Conservation (phyloP, 2,888 invertebrate species). For the Melangyna quadrimaculata region DNA sequence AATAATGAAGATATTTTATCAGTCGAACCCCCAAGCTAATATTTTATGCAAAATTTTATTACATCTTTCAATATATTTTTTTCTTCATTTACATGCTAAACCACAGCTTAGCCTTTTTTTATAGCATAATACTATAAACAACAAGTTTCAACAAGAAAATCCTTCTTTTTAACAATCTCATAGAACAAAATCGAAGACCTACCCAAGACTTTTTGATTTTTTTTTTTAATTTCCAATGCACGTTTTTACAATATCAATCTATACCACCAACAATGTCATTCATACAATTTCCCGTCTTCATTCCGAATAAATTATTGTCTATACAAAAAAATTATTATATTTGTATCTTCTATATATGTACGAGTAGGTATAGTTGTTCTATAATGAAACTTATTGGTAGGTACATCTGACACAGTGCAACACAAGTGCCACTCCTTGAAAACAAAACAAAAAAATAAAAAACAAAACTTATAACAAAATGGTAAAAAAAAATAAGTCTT, state of each 20-base stretch:
- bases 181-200: neutral
- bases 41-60: constrained; percentile 23
- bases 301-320: constrained; percentile 23
- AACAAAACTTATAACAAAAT: constrained; percentile 7
- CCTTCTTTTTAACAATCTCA: constrained; percentile 2
- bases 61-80: neutral
- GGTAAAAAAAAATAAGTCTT: constrained; percentile 30
- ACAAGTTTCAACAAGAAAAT: constrained; percentile 40
- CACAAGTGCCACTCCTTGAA: constrained; percentile 53
- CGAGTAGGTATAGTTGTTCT: neutral
- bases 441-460: neutral
- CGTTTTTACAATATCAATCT: constrained; percentile 51
- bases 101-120: constrained; percentile 2
- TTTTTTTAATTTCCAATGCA: constrained; percentile 43
- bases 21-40: constrained; percentile 9
- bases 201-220: constrained; percentile 28
- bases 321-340: neutral
- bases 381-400: neutral
- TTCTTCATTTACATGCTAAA: neutral
- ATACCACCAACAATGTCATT: constrained; percentile 20
- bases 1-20: constrained; percentile 27
- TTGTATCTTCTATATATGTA: neutral
- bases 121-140: neutral
- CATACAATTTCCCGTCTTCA: constrained; percentile 31
- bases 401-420: constrained; percentile 8